A percentile compares a stretch with the other conserved stretches of the same genome.
These are phyloP conservation scores for Drosophila austrosaltans DNA, from an alignment of 2,888 invertebrate species.

Conservation along the genomic window DNA sequence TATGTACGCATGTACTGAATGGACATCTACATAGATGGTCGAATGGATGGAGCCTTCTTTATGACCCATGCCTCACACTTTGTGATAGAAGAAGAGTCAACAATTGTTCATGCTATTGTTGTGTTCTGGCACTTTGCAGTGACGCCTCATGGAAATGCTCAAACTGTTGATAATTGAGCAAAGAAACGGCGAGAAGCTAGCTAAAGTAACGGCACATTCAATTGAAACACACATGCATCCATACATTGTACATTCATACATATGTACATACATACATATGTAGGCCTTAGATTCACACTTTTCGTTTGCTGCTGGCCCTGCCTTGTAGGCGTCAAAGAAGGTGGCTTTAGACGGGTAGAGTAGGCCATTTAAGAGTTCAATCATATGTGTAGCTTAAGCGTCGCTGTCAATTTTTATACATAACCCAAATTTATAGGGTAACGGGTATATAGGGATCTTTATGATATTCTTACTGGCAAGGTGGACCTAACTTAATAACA, in stretches of 20 bases:
- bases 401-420: constrained; percentile 47
- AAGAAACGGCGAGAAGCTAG: constrained; percentile 53
- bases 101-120: constrained; percentile 29
- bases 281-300: constrained; percentile 17
- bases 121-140: constrained; percentile 22
- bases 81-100: constrained; percentile 24
- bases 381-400: constrained; percentile 67
- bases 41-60: constrained; percentile 8
- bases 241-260: constrained; percentile 6
- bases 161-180: constrained; percentile 73
- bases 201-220: constrained; percentile 38
- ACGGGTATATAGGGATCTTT: background rate
- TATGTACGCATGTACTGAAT: background rate
- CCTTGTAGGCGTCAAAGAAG: constrained; percentile 30
- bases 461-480: too few relatives aligned
- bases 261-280: constrained; percentile 1
- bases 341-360: constrained; percentile 24
- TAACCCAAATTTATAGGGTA: background rate
- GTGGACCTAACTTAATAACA: too few relatives aligned
- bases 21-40: background rate
- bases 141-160: constrained; percentile 14
- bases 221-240: constrained; percentile 23
- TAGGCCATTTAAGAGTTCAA: constrained; percentile 67
- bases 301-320: background rate
- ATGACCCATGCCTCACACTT: constrained; percentile 15